Conservation (phyloP, 2,113 vertebrate genomes). For the Spea bombifrons region DNA sequence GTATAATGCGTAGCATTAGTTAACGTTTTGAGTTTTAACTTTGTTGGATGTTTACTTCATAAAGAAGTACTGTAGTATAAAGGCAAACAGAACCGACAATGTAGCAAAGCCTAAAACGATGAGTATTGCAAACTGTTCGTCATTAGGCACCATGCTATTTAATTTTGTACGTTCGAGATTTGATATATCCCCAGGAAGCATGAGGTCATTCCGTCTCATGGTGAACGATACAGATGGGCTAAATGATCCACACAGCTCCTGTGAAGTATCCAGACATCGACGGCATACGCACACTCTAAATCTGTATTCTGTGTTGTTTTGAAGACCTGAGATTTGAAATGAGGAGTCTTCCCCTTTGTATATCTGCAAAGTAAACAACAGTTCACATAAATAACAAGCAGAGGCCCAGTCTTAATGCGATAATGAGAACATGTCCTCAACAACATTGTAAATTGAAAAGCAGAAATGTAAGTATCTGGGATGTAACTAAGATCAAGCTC, state of each 20-base stretch:
- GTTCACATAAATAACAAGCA: neutral
- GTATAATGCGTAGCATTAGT: slow-evolving; percentile 78
- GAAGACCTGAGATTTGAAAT: slow-evolving; percentile 91
- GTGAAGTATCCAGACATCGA: slow-evolving; percentile 83
- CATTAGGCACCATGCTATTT: slow-evolving; percentile 80
- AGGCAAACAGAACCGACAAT: slow-evolving; percentile 91
- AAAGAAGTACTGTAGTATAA: slow-evolving; percentile 96
- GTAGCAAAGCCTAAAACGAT: slow-evolving; percentile 87
- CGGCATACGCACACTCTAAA: slow-evolving; percentile 94
- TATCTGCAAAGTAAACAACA: slow-evolving; percentile 65
- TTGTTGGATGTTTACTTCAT: slow-evolving; percentile 82
- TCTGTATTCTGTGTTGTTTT: slow-evolving; percentile 92
- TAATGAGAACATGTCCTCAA: neutral
- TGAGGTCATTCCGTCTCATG: slow-evolving; percentile 72
- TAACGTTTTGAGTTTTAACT: slow-evolving; percentile 74
- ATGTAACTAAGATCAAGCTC: too few relatives aligned
- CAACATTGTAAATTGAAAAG: too few relatives aligned
- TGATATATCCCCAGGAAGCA: slow-evolving; percentile 68
- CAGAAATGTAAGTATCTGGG: too few relatives aligned
- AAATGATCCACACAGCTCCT: slow-evolving; percentile 93
- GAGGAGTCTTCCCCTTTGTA: slow-evolving; percentile 91
- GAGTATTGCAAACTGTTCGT: slow-evolving; percentile 92
- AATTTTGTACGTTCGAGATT: slow-evolving; percentile 63
- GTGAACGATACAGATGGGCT: slow-evolving; percentile 87
- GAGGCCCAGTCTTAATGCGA: neutral